Conservation (phyloP, 2,888 invertebrate species). For the Schizaphis graminum region DNA sequence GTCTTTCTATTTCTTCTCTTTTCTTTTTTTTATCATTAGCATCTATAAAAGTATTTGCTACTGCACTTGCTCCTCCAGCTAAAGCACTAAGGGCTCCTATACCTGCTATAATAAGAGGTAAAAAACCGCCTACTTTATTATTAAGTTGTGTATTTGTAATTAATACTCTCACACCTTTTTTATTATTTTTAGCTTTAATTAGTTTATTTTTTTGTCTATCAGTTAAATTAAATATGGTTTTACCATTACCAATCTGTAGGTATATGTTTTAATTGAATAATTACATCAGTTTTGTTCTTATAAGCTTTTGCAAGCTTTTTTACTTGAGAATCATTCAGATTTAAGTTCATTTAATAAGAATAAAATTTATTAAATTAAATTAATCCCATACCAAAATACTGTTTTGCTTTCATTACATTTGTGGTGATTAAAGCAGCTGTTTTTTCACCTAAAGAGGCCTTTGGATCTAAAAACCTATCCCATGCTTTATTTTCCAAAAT, state of each 20-base stretch:
- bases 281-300: not conserved
- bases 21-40: not conserved
- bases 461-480: not conserved
- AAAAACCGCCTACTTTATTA: not conserved
- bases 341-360: not conserved
- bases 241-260: not conserved
- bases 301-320: not conserved
- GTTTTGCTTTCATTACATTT: not conserved
- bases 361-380: not conserved
- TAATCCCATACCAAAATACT: not conserved
- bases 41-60: not conserved
- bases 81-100: not conserved
- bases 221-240: not conserved
- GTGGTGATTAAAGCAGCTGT: not conserved
- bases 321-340: not conserved
- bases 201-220: not conserved
- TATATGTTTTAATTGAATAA: not conserved
- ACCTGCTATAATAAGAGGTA: not conserved
- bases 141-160: not conserved
- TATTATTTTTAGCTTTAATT: not conserved
- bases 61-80: not conserved
- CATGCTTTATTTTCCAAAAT: conserved; percentile 10
- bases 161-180: not conserved
- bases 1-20: not conserved
- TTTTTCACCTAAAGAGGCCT: not conserved